phyloP scores from a whole-genome alignment of 2,113 vertebrate genomes.

The Bothrops jararaca region DNA sequence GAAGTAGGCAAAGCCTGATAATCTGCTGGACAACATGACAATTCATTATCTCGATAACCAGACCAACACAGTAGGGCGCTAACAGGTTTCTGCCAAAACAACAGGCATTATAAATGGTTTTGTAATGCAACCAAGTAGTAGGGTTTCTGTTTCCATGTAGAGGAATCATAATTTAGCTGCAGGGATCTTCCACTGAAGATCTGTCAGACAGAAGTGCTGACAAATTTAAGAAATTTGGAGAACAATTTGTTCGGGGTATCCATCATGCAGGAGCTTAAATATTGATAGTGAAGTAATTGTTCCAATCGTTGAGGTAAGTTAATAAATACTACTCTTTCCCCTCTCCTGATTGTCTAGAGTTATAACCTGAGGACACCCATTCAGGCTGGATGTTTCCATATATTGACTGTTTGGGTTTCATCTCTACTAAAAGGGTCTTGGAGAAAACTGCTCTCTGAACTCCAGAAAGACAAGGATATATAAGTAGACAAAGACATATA shows the following conservation, averaged over 20 bases:
- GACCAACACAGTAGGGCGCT: background rate
- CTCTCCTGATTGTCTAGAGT: background rate
- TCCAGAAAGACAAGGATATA: background rate
- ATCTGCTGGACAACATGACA: background rate
- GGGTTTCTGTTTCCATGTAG: background rate
- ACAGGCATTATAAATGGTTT: background rate
- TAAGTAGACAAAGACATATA: background rate
- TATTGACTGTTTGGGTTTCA: background rate
- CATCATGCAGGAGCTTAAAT: background rate
- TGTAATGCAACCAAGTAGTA: background rate
- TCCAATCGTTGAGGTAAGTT: background rate
- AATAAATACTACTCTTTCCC: background rate
- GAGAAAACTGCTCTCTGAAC: background rate
- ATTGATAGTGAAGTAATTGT: background rate
- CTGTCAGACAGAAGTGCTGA: background rate
- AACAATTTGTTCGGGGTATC: background rate
- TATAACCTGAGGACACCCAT: background rate
- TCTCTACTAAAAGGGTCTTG: background rate
- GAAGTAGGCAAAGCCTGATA: background rate
- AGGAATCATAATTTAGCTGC: background rate
- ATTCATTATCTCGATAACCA: background rate
- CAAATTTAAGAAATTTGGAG: background rate
- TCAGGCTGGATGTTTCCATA: background rate
- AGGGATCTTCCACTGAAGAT: background rate
- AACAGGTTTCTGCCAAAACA: background rate